These are phyloP conservation scores for Lacerta viridis DNA, from an alignment of 2,797 vertebrate species.

Conservation along the genomic window DNA sequence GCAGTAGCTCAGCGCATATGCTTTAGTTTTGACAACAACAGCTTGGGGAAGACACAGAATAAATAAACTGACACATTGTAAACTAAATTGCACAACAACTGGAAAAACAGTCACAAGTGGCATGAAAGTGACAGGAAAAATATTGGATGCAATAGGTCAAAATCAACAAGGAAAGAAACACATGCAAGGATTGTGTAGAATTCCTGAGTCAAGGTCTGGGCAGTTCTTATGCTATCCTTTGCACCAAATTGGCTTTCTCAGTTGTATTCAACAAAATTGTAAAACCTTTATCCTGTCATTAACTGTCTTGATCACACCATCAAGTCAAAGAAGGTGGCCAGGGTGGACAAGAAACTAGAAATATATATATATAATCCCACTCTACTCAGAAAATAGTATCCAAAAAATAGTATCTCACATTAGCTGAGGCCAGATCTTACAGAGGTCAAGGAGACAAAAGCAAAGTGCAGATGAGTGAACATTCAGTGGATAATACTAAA, in stretches of 20 bases:
- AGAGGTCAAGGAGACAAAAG: neutral
- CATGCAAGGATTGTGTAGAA: neutral
- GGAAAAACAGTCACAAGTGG: neutral
- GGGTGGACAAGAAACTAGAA: constrained; percentile 2
- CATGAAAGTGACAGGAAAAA: neutral
- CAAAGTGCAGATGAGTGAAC: neutral
- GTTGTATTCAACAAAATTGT: constrained; percentile 1
- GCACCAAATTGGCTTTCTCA: constrained; percentile 10
- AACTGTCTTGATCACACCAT: constrained; percentile 36
- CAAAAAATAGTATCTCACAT: constrained; percentile 1
- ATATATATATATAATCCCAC: neutral
- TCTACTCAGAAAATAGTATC: neutral
- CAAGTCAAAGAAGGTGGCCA: constrained; percentile 17
- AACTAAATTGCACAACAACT: neutral
- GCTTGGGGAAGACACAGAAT: neutral
- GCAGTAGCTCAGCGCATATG: neutral
- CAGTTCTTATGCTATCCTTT: neutral
- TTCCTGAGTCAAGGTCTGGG: neutral
- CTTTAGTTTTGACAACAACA: neutral
- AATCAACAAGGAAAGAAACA: neutral
- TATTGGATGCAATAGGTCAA: neutral
- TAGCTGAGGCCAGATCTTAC: neutral
- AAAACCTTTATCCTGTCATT: constrained; percentile 45
- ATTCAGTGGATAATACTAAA: neutral
- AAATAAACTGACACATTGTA: neutral